A percentile compares a stretch with the other conserved stretches of the same genome.
phyloP scores from a whole-genome alignment of 2,888 invertebrate genomes.

The Myopa tessellatipennis region DNA sequence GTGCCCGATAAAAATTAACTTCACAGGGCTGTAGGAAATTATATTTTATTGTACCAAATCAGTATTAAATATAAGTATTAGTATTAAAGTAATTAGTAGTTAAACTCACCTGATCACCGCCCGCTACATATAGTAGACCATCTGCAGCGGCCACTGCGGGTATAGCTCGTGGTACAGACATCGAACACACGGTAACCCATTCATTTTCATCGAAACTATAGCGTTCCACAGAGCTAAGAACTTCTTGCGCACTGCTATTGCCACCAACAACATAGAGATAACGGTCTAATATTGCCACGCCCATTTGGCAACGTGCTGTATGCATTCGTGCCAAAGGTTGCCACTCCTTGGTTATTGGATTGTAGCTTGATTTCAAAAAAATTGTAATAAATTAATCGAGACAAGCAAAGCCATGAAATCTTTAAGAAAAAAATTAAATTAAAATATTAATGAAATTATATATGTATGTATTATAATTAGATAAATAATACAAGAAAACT shows the following conservation, averaged over 20 bases:
- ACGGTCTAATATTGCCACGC: slow-evolving; percentile 85
- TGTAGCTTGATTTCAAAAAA: slow-evolving; percentile 71
- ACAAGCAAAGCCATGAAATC: not conserved
- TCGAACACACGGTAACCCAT: slow-evolving; percentile 82
- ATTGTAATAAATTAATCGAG: not conserved
- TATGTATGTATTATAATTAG: too few species aligned
- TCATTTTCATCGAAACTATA: slow-evolving; percentile 69
- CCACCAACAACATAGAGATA: slow-evolving; percentile 90
- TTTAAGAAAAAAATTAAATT: slow-evolving; percentile 3
- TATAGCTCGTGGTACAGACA: slow-evolving; percentile 81
- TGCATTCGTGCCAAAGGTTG: slow-evolving; percentile 80
- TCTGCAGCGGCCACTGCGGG: slow-evolving; percentile 88
- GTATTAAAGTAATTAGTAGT: not conserved
- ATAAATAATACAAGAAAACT: too few species aligned
- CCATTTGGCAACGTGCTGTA: slow-evolving; percentile 87
- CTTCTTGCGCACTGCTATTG: slow-evolving; percentile 82
- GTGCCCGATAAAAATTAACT: slow-evolving; percentile 85
- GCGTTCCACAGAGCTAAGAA: slow-evolving; percentile 84
- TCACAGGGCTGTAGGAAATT: slow-evolving; percentile 72
- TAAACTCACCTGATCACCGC: slow-evolving; percentile 76
- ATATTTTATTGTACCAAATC: slow-evolving; percentile 7
- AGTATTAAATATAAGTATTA: not conserved
- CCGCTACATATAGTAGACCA: slow-evolving; percentile 84
- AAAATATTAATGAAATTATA: not conserved
- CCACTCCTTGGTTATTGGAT: slow-evolving; percentile 86